Conservation (phyloP, 1,140 invertebrate species). For the Aethina tumida region DNA sequence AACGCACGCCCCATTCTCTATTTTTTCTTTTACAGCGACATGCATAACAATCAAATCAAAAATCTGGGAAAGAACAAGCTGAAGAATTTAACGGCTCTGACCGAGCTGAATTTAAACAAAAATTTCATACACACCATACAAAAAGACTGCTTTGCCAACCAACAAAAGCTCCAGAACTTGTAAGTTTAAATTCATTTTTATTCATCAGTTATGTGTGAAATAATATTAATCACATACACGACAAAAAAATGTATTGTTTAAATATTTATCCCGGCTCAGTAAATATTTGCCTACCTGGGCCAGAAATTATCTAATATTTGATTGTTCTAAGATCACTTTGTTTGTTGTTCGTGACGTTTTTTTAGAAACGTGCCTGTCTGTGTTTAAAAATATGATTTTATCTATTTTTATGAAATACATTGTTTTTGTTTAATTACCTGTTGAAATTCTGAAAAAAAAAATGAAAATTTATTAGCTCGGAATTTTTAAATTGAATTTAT, state of each 20-base stretch:
- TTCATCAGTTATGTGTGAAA: not conserved
- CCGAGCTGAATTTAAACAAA: slow-evolving; percentile 68
- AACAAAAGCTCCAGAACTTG: slow-evolving; percentile 59
- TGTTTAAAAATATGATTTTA: not conserved
- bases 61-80: slow-evolving; percentile 57
- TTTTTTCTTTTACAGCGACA: slow-evolving; percentile 44
- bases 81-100: slow-evolving; percentile 58
- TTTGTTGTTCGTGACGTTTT: not conserved
- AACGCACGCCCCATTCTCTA: slow-evolving; percentile 15
- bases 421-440: too few relatives aligned
- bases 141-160: slow-evolving; percentile 60
- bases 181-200: slow-evolving; percentile 39
- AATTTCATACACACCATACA: slow-evolving; percentile 63
- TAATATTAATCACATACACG: not conserved
- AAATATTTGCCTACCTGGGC: not conserved
- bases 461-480: too few relatives aligned
- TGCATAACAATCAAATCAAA: slow-evolving; percentile 67
- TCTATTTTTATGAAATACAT: slow-evolving; percentile 6
- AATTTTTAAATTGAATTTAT: too few relatives aligned
- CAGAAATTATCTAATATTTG: not conserved
- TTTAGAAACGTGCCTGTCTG: not conserved
- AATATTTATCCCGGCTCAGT: not conserved
- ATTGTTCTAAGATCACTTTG: not conserved
- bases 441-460: too few relatives aligned
- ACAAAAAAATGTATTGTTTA: not conserved